Base-by-base conservation (phyloP, 2,113 vertebrate species). In the Poeciliopsis retropinna region DNA sequence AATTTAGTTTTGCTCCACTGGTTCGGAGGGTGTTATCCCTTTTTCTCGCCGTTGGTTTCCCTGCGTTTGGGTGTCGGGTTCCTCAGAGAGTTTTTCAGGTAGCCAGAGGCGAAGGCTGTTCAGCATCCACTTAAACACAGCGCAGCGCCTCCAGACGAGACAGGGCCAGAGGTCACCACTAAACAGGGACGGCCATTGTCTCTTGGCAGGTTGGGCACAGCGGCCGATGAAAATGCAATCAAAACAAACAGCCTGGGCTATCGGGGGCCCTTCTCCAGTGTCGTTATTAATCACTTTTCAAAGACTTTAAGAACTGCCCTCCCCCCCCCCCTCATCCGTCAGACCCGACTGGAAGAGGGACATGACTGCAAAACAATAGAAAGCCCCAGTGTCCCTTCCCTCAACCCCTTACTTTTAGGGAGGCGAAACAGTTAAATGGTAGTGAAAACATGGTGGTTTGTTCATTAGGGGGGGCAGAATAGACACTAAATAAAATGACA, bases 231-330 rank as follows among this genome's bases (percentile, higher is more conserved):
- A 93, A 93, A 94, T 91, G 90, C 94, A 94, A 94, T 94, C 93
- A 94, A 94, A 95, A 94, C 94, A 94, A 94, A 94, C 94, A 94
- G 93, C 75, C 78, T 84, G 62, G 70, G 78, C 87, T 81, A 93
- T 89, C 60, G 62, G 86, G 85, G 84, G 80, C 77, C 82, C 92
- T 91, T 92, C 94, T 93, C 91, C 89, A 71, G 89, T 94, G 91
- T 94, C 93, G 60, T 87, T 93, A 93, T 94, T 93, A 93, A 94
- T 95, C 93, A 94, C 85, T 82, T 86, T 93, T 93, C 93, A 94
- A 94, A 94, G 93, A 70, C 85, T 83, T 57, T 79, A 68, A 83
- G 83, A 87, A 37, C 34, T 10, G 34, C 9, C 29, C 30, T 4
- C 30, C 82, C 80, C 63, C 68, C 72, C 86, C 76, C 80, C 75